phyloP scores from a whole-genome alignment of 1,140 invertebrate genomes.

The Hylaeus anthracinus region DNA sequence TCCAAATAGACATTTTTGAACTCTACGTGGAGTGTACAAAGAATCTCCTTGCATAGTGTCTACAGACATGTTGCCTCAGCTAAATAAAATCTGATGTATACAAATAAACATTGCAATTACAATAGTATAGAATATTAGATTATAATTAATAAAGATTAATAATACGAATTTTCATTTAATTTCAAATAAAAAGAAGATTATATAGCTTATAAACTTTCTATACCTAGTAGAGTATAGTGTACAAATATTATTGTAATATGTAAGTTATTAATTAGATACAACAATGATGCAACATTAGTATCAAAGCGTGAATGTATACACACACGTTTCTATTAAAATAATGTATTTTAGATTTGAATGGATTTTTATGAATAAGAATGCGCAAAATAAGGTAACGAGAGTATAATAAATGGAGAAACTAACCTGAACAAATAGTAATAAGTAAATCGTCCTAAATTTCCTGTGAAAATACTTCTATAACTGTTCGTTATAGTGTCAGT shows the following conservation, averaged over 20 bases:
- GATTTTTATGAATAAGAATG: not conserved
- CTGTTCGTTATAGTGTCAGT: not conserved
- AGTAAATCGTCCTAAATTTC: not conserved
- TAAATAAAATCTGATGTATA: not conserved
- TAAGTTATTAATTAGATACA: not conserved
- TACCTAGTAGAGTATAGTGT: not conserved
- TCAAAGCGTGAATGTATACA: not conserved
- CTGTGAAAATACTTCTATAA: not conserved
- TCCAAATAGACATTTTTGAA: conserved; percentile 65
- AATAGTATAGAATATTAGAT: no score
- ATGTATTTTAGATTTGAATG: not conserved
- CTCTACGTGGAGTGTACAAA: conserved; percentile 62
- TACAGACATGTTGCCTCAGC: conserved; percentile 16
- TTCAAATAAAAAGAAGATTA: not conserved
- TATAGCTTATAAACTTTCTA: not conserved
- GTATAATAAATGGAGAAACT: conserved; percentile 22
- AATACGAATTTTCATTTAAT: not conserved
- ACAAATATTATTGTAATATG: not conserved
- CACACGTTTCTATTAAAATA: not conserved
- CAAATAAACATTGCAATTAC: not conserved
- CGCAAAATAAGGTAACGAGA: not conserved
- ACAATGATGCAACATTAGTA: not conserved
- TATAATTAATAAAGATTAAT: not conserved
- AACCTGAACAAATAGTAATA: conserved; percentile 23
- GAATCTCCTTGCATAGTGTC: conserved; percentile 30